Evolutionary conservation across 2,888 invertebrate genomes (phyloP), one percentile per base, ranked within the genome.

Genomic region (Zygothrica quintamaculata): DNA sequence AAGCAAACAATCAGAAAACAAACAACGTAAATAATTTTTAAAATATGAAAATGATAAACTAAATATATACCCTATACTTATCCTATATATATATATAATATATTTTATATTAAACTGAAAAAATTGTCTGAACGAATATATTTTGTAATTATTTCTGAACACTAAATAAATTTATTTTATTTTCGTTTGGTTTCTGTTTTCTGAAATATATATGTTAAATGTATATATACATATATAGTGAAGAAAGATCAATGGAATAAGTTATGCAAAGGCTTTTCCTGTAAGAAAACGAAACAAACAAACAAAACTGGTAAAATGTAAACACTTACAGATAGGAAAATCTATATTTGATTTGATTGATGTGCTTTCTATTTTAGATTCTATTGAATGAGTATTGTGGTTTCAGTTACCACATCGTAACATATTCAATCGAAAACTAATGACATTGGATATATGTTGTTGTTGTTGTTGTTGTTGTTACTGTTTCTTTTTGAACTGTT

Each of bases 281-380:
- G 18, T 3, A 5, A 22, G 40, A 48, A 50, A 73, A 68, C 59
- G 56, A 72, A 64, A 29, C 57, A 43, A 46, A 47, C 48, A 15
- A 31, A n/a, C n/a, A n/a, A n/a, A n/a, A 18, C 31, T 39, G 31
- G 44, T 15, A 46, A 58, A 74, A 52, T 74, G 77, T 68, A 77
- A 80, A 80, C n/a, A n/a, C n/a, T n/a, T n/a, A n/a, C 80, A 78
- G 62, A 56, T 22, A 60, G 26, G 48, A 77, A 73, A 73, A 72
- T 67, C 50, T 67, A 70, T n/a, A n/a, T n/a, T n/a, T n/a, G n/a
- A n/a, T 70, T 79, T 81, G 81, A 79, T 79, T 81, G 81, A 81
- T 81, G 61, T 75, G 73, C 65, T 61, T 62, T 46, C 62, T 57
- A 60, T 66, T 39, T 57, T 66, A 58, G 44, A 47, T 50, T 40